phyloP scores from a whole-genome alignment of 2,113 vertebrate genomes.

The Recurvirostra avosetta region DNA sequence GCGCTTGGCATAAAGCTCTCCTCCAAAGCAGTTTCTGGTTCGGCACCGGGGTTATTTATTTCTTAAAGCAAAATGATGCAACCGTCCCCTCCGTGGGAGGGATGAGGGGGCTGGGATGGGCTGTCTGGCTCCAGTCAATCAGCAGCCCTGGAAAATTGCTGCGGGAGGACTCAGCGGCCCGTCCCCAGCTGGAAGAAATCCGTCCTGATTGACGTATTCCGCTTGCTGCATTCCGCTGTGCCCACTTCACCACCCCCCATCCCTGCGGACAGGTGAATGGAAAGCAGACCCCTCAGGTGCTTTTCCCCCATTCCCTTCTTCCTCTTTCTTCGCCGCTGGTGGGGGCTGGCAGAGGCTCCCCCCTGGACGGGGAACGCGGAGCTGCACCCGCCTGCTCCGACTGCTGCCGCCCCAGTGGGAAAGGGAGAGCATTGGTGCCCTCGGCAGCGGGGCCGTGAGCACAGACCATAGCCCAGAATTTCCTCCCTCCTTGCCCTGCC shows the following conservation, averaged over 20 bases:
- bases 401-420: neutral
- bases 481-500: neutral
- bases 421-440: neutral
- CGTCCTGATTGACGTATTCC: fast-evolving
- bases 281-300: neutral
- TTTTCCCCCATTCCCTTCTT: neutral
- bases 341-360: neutral
- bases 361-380: neutral
- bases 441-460: neutral
- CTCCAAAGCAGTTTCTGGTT: neutral
- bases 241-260: fast-evolving
- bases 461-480: no score
- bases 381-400: neutral
- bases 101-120: slow-evolving; percentile 39
- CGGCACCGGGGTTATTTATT: neutral
- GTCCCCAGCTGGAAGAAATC: neutral
- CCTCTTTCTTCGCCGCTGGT: neutral
- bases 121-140: slow-evolving; percentile 21
- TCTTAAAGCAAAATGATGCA: slow-evolving; percentile 60
- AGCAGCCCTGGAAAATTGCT: slow-evolving; percentile 57
- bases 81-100: slow-evolving; percentile 30
- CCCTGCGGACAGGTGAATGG: fast-evolving
- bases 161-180: neutral
- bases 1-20: neutral
- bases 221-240: fast-evolving